Evolutionary conservation across 2,797 vertebrate genomes (phyloP).

Genomic region (Gila robusta): DNA sequence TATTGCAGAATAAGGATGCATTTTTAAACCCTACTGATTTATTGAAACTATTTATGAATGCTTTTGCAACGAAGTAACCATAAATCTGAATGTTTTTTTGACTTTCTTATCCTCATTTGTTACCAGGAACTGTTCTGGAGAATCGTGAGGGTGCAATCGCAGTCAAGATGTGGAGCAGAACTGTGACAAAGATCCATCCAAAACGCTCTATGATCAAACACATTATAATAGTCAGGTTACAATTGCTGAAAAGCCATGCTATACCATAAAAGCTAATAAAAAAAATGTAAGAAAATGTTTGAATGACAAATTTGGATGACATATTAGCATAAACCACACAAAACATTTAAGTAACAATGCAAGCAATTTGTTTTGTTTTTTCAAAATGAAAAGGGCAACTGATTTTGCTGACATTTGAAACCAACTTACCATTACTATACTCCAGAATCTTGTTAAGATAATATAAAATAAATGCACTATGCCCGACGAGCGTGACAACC

Average conservation of each 20-base stretch:
- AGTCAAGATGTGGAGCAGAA: conserved; percentile 18
- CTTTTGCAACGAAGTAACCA: background rate
- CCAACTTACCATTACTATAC: background rate
- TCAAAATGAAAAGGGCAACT: background rate
- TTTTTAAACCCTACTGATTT: background rate
- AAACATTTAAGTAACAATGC: background rate
- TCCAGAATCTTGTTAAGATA: conserved; percentile 23
- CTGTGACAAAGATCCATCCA: conserved; percentile 28
- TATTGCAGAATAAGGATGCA: background rate
- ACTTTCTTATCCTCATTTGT: background rate
- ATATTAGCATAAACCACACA: background rate
- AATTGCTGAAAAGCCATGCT: background rate
- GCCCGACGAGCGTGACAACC: background rate
- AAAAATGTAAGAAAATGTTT: background rate
- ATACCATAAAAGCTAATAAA: background rate
- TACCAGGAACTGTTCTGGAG: background rate
- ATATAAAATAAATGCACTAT: conserved; percentile 28
- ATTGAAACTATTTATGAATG: no score
- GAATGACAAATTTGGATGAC: background rate
- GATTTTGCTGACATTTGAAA: background rate
- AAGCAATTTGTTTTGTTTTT: background rate
- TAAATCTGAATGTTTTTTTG: background rate
- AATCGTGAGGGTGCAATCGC: background rate
- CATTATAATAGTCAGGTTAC: background rate
- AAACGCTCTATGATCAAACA: conserved; percentile 20